Percentiles rank a stretch among this genome's conserved stretches.
Evolutionary conservation across 2,113 vertebrate species (phyloP).

Genomic region (Paedocypris sp.): DNA sequence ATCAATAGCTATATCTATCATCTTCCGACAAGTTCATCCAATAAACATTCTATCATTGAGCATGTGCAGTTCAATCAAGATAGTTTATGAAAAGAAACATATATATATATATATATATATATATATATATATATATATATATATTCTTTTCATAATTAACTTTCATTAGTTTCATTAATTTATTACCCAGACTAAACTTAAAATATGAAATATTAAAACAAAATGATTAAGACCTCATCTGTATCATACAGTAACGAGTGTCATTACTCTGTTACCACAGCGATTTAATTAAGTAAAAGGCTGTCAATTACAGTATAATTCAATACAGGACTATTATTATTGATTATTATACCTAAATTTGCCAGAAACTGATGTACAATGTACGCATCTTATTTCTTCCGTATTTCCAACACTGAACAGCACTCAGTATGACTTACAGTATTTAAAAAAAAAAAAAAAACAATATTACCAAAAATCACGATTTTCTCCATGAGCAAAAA

Average conservation of each 20-base stretch:
- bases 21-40: conserved; percentile 39
- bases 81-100: too few species aligned
- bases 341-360: conserved; percentile 53
- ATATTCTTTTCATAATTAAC: too few species aligned
- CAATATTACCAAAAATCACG: neutral
- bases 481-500: neutral
- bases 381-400: neutral
- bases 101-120: too few species aligned
- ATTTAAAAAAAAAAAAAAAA: too few species aligned
- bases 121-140: too few species aligned
- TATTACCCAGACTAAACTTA: conserved; percentile 11
- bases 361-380: conserved; percentile 32
- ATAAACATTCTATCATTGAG: neutral
- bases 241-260: conserved; percentile 40
- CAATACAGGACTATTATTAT: conserved; percentile 50
- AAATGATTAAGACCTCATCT: conserved; percentile 26
- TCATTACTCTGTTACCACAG: conserved; percentile 37
- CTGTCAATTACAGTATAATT: conserved; percentile 48
- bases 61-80: neutral
- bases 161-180: neutral
- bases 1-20: conserved; percentile 63
- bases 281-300: conserved; percentile 59
- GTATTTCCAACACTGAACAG: neutral
- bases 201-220: conserved; percentile 1
- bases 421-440: neutral